Base-by-base conservation (phyloP, 2,797 vertebrate genomes). In the Acomys russatus region DNA sequence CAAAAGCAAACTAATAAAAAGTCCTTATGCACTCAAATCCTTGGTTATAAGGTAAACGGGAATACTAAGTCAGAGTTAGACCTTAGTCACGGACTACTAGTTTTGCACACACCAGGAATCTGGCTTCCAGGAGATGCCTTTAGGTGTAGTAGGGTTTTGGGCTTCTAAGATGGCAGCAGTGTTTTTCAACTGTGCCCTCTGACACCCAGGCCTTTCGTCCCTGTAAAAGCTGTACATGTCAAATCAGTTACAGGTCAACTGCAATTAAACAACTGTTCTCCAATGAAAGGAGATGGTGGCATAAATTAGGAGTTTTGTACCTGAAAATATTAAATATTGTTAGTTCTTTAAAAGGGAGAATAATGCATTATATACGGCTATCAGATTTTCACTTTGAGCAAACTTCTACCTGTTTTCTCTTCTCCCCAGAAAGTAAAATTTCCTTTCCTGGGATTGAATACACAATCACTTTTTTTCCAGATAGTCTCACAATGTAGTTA, bases 231-330 rank as follows among this genome's bases (percentile, higher is more conserved):
- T 73, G 63, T 93, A 88, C 87, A 70, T 95, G 86, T 95, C 76
- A 83, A 18, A 82, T 56, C 70, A 95, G 79, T 97, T 92, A 87
- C 61, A 95, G 70, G 73, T 95, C 86, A 97, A 96, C 85, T 97
- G 92, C 97, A 95, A 76, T 97, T 96, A 91, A 98, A 66, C 87
- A 95, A 93, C 84, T 94, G 25, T 63, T 95, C 91, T 96, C 90
- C 76, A 92, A 51, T 79, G 28, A 94, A 73, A 74, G 91, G 90
- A 90, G 95, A 88, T 66, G 96, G 54, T 85, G 82, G 92, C 78
- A 90, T 94, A 97, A 98, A 92, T 85, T 92, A 63, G 90, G 79
- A 95, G 91, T 96, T 77, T 94, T 95, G 77, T 18, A 96, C 30
- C 63, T 63, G 14, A 54, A 97, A 91, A 94, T 92, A 94, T 90